Conservation (phyloP, 2,888 invertebrate species). For the Thumatha senex region DNA sequence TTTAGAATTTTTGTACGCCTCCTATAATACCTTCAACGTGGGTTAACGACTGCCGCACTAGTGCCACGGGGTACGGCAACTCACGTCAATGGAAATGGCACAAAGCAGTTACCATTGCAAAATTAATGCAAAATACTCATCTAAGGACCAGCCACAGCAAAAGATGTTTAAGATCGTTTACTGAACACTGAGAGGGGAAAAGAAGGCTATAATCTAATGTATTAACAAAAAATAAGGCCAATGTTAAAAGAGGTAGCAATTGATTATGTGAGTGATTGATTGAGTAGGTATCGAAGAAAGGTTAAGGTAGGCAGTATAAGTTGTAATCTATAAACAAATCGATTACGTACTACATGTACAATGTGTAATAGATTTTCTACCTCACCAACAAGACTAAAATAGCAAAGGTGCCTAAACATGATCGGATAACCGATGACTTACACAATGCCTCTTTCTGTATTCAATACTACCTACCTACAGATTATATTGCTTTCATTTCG, state of each 20-base stretch:
- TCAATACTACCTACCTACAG: slow-evolving; percentile 36
- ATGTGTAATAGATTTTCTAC: not conserved
- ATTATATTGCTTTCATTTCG: slow-evolving; percentile 39
- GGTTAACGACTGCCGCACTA: too few species aligned
- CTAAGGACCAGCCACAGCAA: too few species aligned
- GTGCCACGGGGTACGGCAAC: too few species aligned
- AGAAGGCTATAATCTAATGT: not conserved
- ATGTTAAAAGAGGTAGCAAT: slow-evolving; percentile 37
- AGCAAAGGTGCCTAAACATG: slow-evolving; percentile 37
- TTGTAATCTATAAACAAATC: slow-evolving; percentile 22
- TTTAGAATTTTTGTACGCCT: too few species aligned
- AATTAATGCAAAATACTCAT: too few species aligned
- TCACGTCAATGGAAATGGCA: too few species aligned
- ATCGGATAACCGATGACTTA: slow-evolving; percentile 33
- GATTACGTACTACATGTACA: slow-evolving; percentile 13
- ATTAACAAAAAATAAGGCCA: not conserved
- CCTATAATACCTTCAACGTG: too few species aligned
- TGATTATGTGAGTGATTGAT: slow-evolving; percentile 52
- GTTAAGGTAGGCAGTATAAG: slow-evolving; percentile 13
- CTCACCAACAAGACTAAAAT: slow-evolving; percentile 20
- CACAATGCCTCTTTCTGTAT: slow-evolving; percentile 47
- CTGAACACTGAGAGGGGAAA: too few species aligned
- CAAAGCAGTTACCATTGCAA: too few species aligned
- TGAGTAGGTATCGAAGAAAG: slow-evolving; percentile 25
- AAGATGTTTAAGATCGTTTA: too few species aligned